Conservation (phyloP, 2,113 vertebrate genomes). For the Butorides virescens region DNA sequence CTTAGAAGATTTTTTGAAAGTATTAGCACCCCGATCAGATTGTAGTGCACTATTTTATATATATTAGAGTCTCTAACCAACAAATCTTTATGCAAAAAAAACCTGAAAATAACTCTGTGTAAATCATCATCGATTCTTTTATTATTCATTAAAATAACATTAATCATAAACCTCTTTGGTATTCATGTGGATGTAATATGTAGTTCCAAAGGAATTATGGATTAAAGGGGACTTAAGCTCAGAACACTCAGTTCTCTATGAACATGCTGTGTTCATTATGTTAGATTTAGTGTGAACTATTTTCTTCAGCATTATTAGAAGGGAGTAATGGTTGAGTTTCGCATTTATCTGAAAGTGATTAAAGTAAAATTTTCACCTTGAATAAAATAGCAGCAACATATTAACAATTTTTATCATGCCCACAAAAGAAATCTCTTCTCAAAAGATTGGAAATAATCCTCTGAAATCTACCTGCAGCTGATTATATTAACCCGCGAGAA, state of each 20-base stretch:
- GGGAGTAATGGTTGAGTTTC: slow-evolving; percentile 51
- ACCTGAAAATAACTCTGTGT: slow-evolving; percentile 38
- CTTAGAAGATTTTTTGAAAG: neutral
- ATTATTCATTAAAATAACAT: slow-evolving; percentile 74
- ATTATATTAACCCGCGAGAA: slow-evolving; percentile 56
- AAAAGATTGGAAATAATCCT: slow-evolving; percentile 65
- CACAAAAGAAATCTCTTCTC: slow-evolving; percentile 67
- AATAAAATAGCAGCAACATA: slow-evolving; percentile 62
- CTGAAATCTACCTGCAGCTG: slow-evolving; percentile 70
- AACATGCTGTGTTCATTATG: slow-evolving; percentile 70
- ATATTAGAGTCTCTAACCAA: slow-evolving; percentile 7
- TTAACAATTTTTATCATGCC: slow-evolving; percentile 71
- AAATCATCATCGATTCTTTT: slow-evolving; percentile 64
- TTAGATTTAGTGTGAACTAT: slow-evolving; percentile 70
- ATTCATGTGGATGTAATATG: slow-evolving; percentile 63
- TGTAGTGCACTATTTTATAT: neutral
- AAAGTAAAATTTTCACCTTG: slow-evolving; percentile 73
- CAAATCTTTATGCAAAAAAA: neutral
- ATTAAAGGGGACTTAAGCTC: slow-evolving; percentile 63
- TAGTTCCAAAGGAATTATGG: slow-evolving; percentile 71
- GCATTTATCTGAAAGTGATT: slow-evolving; percentile 72
- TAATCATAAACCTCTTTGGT: slow-evolving; percentile 65
- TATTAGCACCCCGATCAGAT: neutral
- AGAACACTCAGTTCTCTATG: slow-evolving; percentile 64
- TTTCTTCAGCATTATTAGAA: slow-evolving; percentile 72